Evolutionary conservation across 2,113 vertebrate species (phyloP).

Genomic region (Laticauda laticaudata): DNA sequence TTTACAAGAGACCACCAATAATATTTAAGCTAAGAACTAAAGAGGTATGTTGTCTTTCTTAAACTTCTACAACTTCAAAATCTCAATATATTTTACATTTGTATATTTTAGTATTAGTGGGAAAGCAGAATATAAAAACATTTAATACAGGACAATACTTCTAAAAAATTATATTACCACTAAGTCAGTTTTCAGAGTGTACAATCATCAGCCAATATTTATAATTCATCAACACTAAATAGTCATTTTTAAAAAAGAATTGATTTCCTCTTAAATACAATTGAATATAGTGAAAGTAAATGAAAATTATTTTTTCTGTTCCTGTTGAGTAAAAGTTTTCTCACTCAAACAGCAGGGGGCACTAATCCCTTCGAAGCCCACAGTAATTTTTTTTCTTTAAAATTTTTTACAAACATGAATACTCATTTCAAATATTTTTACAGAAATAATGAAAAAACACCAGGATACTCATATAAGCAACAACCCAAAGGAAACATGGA

Average conservation of each 20-base stretch:
- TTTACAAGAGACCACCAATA: background rate
- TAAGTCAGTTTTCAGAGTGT: background rate
- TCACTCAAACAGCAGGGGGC: constrained; percentile 13
- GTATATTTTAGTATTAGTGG: background rate
- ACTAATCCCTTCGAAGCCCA: background rate
- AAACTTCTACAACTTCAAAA: background rate
- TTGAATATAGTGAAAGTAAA: constrained; percentile 5
- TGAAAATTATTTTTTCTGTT: background rate
- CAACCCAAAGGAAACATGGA: constrained; percentile 29
- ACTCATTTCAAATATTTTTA: background rate
- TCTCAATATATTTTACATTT: background rate
- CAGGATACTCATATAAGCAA: background rate
- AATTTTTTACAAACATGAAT: background rate
- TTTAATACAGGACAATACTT: background rate
- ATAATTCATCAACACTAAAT: background rate
- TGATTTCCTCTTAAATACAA: constrained; percentile 10
- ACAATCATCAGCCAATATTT: background rate
- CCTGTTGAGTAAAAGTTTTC: background rate
- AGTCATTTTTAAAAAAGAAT: background rate
- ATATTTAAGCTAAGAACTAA: background rate
- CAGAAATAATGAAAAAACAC: constrained; percentile 2
- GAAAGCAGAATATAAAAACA: background rate
- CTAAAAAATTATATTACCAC: background rate
- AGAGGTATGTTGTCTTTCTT: constrained; percentile 18
- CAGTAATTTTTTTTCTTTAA: background rate